These are phyloP conservation scores for Pachycephala philippinensis DNA, from an alignment of 2,113 vertebrate species.

Conservation along the genomic window DNA sequence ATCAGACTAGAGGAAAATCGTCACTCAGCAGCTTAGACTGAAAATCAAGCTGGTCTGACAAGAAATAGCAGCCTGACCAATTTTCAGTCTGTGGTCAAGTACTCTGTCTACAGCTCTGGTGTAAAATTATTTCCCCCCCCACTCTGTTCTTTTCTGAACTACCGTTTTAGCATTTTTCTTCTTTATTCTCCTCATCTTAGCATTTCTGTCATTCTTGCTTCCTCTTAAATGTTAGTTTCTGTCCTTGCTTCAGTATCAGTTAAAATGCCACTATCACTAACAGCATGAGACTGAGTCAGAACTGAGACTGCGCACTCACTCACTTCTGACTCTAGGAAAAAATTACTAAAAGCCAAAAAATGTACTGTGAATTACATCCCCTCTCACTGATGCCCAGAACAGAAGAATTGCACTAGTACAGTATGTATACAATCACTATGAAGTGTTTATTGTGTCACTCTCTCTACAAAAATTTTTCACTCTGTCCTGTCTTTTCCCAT, in stretches of 20 bases:
- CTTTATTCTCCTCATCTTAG: neutral
- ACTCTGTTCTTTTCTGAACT: neutral
- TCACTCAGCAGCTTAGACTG: neutral
- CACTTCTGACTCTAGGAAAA: neutral
- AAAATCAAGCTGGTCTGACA: neutral
- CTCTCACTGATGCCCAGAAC: neutral
- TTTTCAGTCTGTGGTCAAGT: constrained; percentile 5
- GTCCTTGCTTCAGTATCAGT: neutral
- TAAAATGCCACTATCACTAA: constrained; percentile 31
- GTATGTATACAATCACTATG: neutral
- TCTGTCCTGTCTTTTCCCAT: neutral
- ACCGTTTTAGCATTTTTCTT: neutral
- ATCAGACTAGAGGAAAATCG: neutral
- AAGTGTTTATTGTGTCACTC: neutral
- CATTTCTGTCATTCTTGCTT: constrained; percentile 14
- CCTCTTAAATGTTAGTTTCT: constrained; percentile 8
- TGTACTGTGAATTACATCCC: neutral
- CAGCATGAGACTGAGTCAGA: constrained; percentile 32
- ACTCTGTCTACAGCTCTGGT: neutral
- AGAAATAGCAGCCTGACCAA: neutral
- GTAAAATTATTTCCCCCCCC: neutral
- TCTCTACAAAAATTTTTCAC: neutral
- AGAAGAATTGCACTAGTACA: neutral
- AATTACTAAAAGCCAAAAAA: neutral
- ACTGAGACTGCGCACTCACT: neutral